Evolutionary conservation across 2,888 invertebrate genomes (phyloP).

Genomic region (Epistrophella euchroma): DNA sequence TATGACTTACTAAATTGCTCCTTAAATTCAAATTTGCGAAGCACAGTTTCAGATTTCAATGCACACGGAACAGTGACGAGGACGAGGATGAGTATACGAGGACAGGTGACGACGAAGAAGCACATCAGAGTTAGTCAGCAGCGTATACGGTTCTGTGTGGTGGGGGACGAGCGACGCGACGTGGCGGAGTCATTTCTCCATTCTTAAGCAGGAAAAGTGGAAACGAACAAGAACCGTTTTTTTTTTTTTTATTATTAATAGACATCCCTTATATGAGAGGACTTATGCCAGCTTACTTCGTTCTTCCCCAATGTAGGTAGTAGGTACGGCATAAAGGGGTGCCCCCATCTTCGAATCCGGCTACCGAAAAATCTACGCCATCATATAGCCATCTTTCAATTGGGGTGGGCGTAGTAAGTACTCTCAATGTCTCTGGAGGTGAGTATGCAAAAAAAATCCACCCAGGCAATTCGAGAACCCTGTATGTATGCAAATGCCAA

Average conservation of each 20-base stretch:
- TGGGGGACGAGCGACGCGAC: too few relatives aligned
- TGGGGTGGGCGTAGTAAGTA: background rate
- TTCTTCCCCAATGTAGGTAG: background rate
- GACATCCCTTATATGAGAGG: constrained; percentile 64
- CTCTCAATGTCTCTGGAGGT: constrained; percentile 20
- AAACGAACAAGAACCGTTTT: constrained; percentile 59
- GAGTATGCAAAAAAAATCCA: constrained; percentile 50
- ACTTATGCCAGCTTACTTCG: constrained; percentile 55
- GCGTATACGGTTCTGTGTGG: background rate
- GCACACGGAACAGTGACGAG: constrained; percentile 30
- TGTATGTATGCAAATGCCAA: constrained; percentile 36
- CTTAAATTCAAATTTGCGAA: constrained; percentile 75
- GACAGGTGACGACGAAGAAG: constrained; percentile 7
- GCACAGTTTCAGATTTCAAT: constrained; percentile 72
- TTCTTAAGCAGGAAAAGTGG: constrained; percentile 39
- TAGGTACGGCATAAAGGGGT: background rate
- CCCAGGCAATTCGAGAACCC: constrained; percentile 62
- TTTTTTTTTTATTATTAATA: constrained; percentile 70
- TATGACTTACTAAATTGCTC: constrained; percentile 73
- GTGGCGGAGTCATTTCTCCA: constrained; percentile 22
- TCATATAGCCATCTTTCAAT: background rate
- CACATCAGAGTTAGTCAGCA: constrained; percentile 11
- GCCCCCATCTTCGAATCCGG: constrained; percentile 24
- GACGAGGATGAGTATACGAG: constrained; percentile 2
- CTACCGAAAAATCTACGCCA: constrained; percentile 41